phyloP scores from a whole-genome alignment of 2,888 invertebrate genomes.

The Ptychoptera contaminata region DNA sequence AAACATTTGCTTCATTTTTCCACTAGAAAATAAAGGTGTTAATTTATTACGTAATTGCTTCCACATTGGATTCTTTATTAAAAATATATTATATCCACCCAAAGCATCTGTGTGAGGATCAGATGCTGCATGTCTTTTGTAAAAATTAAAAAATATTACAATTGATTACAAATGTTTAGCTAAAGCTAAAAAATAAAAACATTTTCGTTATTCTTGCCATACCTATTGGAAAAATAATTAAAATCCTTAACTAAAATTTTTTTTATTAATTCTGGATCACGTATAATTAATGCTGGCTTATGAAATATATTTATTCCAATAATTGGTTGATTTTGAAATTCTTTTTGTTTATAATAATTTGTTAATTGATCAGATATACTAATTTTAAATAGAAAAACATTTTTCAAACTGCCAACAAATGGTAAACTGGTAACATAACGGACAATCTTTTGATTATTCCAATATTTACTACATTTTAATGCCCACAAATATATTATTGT shows the following conservation, averaged over 20 bases:
- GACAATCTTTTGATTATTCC: too few relatives aligned
- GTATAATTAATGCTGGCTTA: slow-evolving; percentile 29
- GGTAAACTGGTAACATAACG: too few relatives aligned
- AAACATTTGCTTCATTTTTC: slow-evolving; percentile 29
- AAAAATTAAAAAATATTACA: not conserved
- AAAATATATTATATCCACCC: slow-evolving; percentile 29
- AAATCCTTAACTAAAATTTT: slow-evolving; percentile 33
- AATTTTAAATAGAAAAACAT: too few relatives aligned
- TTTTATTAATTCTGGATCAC: slow-evolving; percentile 33
- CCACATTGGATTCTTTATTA: slow-evolving; percentile 31
- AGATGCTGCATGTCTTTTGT: slow-evolving; percentile 16
- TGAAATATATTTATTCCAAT: slow-evolving; percentile 30
- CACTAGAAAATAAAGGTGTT: slow-evolving; percentile 32
- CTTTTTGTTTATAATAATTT: too few relatives aligned
- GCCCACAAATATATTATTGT: too few relatives aligned
- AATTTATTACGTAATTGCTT: slow-evolving; percentile 28
- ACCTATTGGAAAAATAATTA: slow-evolving; percentile 27
- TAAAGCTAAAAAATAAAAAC: not conserved
- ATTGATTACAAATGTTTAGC: not conserved
- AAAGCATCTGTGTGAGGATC: slow-evolving; percentile 25
- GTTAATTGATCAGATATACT: too few relatives aligned
- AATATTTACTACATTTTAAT: too few relatives aligned
- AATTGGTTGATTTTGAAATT: slow-evolving; percentile 16
- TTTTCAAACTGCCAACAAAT: too few relatives aligned
- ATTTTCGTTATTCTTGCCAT: slow-evolving; percentile 4